Evolutionary conservation across 2,888 invertebrate species (phyloP).

Genomic region (Oligia latruncula): DNA sequence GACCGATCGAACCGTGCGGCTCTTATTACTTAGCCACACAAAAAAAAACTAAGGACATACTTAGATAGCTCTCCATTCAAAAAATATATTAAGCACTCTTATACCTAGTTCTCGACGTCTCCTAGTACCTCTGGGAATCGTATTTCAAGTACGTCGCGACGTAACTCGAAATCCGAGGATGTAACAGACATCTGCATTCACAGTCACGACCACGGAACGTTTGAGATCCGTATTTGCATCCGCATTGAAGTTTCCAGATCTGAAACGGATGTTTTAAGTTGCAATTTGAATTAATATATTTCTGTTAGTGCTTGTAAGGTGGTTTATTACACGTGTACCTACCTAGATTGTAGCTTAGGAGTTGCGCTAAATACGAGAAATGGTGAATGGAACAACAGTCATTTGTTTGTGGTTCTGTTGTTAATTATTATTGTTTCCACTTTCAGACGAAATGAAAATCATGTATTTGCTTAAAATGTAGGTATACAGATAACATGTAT

Average conservation of each 20-base stretch:
- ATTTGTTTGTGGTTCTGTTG: not conserved
- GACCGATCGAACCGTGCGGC: no score
- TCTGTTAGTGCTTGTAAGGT: constrained; percentile 14
- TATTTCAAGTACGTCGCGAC: constrained; percentile 46
- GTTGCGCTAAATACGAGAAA: not conserved
- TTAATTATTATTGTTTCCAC: not conserved
- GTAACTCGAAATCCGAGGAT: constrained; percentile 48
- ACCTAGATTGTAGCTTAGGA: not conserved
- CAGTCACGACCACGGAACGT: constrained; percentile 59
- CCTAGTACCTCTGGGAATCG: constrained; percentile 45
- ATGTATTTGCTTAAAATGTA: not conserved
- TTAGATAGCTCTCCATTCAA: not conserved
- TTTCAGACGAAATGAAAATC: not conserved
- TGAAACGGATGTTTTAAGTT: constrained; percentile 55
- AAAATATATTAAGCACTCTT: constrained; percentile 21
- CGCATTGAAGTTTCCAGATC: constrained; percentile 50
- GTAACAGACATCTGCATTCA: constrained; percentile 60
- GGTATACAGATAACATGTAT: not conserved
- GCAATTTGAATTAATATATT: constrained; percentile 52
- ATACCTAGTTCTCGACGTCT: constrained; percentile 30
- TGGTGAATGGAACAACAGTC: not conserved
- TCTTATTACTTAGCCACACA: no score
- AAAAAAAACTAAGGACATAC: not conserved
- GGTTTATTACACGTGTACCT: not conserved
- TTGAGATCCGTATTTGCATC: constrained; percentile 61